phyloP scores from a whole-genome alignment of 2,888 invertebrate genomes.

The Apotomis betuletana region DNA sequence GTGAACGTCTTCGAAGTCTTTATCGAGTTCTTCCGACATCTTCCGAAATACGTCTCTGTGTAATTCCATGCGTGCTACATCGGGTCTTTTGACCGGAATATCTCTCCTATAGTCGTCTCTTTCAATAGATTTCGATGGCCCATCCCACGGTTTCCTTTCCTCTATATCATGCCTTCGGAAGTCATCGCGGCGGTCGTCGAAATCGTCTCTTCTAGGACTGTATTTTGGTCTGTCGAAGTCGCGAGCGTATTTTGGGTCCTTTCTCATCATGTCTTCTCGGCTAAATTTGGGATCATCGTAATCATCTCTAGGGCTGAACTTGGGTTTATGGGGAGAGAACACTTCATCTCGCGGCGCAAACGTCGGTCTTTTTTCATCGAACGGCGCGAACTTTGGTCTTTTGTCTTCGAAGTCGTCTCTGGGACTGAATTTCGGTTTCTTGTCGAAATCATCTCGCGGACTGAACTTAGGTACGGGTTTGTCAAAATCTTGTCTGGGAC shows the following conservation, averaged over 20 bases:
- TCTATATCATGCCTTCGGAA: conserved; percentile 26
- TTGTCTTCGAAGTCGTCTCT: conserved; percentile 30
- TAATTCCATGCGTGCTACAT: conserved; percentile 36
- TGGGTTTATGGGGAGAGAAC: conserved; percentile 10
- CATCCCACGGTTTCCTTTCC: conserved; percentile 32
- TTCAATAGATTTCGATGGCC: conserved; percentile 10
- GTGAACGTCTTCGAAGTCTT: conserved; percentile 71
- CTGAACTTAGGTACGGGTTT: conserved; percentile 16
- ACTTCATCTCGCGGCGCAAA: conserved; percentile 20
- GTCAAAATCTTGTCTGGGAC: conserved; percentile 32
- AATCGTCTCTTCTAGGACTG: conserved; percentile 37
- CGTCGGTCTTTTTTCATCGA: conserved; percentile 11
- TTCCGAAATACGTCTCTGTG: conserved; percentile 37
- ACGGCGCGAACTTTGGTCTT: conserved; percentile 30
- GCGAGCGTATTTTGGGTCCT: conserved; percentile 22
- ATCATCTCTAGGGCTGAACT: conserved; percentile 21
- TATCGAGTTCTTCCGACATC: conserved; percentile 54
- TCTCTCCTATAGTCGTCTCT: conserved; percentile 44
- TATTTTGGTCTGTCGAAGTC: conserved; percentile 30
- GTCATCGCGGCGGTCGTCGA: conserved; percentile 23
- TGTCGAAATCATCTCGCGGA: conserved; percentile 12
- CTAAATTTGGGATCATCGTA: conserved; percentile 25
- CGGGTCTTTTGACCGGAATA: conserved; percentile 48
- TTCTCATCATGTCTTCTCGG: conserved; percentile 11
- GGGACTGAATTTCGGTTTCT: conserved; percentile 27